phyloP scores from a whole-genome alignment of 2,888 invertebrate genomes.

The Nemapogon koenigi region DNA sequence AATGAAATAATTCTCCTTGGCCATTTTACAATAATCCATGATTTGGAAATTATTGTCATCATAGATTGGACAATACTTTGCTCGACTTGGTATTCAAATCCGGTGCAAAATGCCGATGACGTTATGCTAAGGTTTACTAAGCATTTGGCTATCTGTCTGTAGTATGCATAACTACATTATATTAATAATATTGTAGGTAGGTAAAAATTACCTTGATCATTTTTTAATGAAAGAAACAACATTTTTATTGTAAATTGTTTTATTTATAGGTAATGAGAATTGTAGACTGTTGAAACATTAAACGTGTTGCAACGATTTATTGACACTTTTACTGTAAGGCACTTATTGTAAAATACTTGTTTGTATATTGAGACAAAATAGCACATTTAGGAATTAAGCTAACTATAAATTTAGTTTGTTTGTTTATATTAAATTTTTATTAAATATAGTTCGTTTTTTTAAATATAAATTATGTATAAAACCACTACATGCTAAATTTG shows the following conservation, averaged over 20 bases:
- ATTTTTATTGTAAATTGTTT: conserved; percentile 32
- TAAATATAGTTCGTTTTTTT: conserved; percentile 47
- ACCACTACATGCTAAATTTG: conserved; percentile 45
- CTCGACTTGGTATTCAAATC: no score
- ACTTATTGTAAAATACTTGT: conserved; percentile 41
- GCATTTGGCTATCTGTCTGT: no score
- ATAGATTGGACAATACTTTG: no score
- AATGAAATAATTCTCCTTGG: no score
- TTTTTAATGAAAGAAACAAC: conserved; percentile 12
- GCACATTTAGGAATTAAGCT: conserved; percentile 40
- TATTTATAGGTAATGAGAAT: conserved; percentile 52
- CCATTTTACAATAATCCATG: no score
- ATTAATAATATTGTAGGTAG: no score
- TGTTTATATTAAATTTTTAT: conserved; percentile 46
- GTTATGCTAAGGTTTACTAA: no score
- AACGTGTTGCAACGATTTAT: conserved; percentile 6
- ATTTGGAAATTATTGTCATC: no score
- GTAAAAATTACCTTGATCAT: no score
- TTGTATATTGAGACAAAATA: conserved; percentile 37
- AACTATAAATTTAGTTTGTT: conserved; percentile 33
- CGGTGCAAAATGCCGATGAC: no score
- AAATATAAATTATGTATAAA: conserved; percentile 53
- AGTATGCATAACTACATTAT: no score
- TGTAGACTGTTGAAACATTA: conserved; percentile 13
- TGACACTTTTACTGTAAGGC: conserved; percentile 37